Base-by-base conservation (phyloP, 2,888 invertebrate genomes). In the Drosophila ustulata region DNA sequence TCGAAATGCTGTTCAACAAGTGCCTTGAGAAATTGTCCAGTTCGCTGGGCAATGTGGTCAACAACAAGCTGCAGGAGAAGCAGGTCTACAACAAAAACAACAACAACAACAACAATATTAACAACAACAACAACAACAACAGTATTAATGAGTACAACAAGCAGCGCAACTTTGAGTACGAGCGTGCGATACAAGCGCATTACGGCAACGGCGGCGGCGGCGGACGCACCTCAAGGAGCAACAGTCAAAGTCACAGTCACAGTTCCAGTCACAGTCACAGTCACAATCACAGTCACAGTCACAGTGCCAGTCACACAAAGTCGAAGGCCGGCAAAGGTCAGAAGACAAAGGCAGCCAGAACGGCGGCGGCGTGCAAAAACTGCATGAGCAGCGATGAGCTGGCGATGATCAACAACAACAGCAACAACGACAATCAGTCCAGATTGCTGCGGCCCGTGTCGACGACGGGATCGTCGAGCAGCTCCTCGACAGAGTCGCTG, bases 11-110 rank as follows among this genome's bases (percentile, higher is more conserved):
- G 71, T 91, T 92, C 71, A 92, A 91, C 70, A 92, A 92, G 75
- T 92, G 91, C 75, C 82, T 92, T 46, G 87, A 89, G 49, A 92
- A 92, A 83, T 79, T 93, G 64, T 90, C 91, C 74, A 91, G 90
- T 45, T 81, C 90, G 78, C 71, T 88, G 91, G 75, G 85, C 57
- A 73, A 78, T 67, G 85, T 80, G 59, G 87, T 89, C n/a, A 78
- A 89, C 25, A 69, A 87, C 45, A 90, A 90, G 45, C 47, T 83
- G 66, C 78, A 90, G 62, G 78, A 88, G 75, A 89, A 77, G 72
- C 87, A 87, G 56, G 74, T 72, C 64, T 88, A 71, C 78, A 87
- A 78, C 55, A 82, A 66, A 75, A 85, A 69, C 39, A 78, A 68
- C 6, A 61, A 50, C 9, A 72, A 51, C 26, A 70, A 50, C 26